Conservation (phyloP, 2,888 invertebrate species). For the Drosophila maculinotata region DNA sequence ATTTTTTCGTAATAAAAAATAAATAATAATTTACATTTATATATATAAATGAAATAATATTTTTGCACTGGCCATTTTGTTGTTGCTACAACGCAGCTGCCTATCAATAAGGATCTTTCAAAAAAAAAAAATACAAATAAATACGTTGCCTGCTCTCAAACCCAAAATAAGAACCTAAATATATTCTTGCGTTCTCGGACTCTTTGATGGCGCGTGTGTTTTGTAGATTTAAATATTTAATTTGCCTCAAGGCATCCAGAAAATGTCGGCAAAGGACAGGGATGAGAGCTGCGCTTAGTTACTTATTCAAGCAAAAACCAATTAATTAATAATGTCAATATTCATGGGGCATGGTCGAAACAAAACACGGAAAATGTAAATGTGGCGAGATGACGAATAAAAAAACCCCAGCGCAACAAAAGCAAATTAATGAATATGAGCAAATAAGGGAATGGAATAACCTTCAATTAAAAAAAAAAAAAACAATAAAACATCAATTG, state of each 20-base stretch:
- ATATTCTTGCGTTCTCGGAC: slow-evolving; percentile 30
- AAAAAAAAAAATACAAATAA: slow-evolving; percentile 8
- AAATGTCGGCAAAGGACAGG: slow-evolving; percentile 14
- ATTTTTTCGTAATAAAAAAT: slow-evolving; percentile 33
- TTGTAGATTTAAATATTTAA: slow-evolving; percentile 71
- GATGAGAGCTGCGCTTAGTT: slow-evolving; percentile 36
- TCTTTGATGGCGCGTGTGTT: slow-evolving; percentile 14
- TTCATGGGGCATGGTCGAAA: slow-evolving; percentile 33
- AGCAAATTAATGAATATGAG: slow-evolving; percentile 21
- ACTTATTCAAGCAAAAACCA: slow-evolving; percentile 67
- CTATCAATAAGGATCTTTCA: slow-evolving; percentile 41
- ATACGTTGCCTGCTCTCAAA: slow-evolving; percentile 14
- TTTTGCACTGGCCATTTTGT: slow-evolving; percentile 24
- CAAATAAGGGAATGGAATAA: slow-evolving; percentile 2
- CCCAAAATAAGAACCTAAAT: slow-evolving; percentile 46
- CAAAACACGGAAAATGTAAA: slow-evolving; percentile 4
- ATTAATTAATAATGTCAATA: slow-evolving; percentile 79
- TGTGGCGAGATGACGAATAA: not conserved
- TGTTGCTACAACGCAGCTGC: slow-evolving; percentile 16
- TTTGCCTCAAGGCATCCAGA: slow-evolving; percentile 43
- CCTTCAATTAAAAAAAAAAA: slow-evolving; percentile 18
- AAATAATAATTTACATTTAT: slow-evolving; percentile 28
- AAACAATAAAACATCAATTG: slow-evolving; percentile 18
- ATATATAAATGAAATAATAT: slow-evolving; percentile 20
- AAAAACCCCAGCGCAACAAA: not conserved